phyloP scores from a whole-genome alignment of 2,888 invertebrate species.

The Allacma fusca region DNA sequence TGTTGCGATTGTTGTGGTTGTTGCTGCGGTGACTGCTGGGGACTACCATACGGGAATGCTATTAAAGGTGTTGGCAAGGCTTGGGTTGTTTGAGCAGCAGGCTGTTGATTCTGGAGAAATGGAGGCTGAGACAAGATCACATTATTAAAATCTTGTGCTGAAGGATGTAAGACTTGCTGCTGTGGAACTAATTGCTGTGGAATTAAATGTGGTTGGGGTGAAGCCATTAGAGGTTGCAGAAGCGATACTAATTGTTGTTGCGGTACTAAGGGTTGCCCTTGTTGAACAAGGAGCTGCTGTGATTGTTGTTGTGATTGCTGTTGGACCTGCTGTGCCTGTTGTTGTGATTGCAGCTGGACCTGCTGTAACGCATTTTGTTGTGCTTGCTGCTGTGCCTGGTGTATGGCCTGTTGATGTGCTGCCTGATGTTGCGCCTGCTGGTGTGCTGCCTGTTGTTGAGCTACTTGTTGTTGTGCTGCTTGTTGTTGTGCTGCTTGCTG shows the following conservation, averaged over 20 bases:
- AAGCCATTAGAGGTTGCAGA: constrained; percentile 42
- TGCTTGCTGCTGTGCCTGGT: constrained; percentile 59
- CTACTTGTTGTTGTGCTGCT: constrained; percentile 22
- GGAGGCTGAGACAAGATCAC: constrained; percentile 25
- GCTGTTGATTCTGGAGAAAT: neutral
- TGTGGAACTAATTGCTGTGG: constrained; percentile 17
- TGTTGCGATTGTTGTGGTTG: constrained; percentile 32
- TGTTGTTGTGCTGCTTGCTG: too few species aligned
- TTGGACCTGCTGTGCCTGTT: constrained; percentile 48
- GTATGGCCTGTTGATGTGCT: constrained; percentile 61
- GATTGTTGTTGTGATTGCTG: constrained; percentile 48
- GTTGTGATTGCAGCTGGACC: constrained; percentile 46
- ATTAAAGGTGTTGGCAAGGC: neutral
- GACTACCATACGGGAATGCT: neutral
- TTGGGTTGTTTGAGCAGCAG: neutral
- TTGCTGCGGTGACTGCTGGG: neutral
- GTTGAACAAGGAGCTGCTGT: constrained; percentile 50
- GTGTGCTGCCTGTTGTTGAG: constrained; percentile 52
- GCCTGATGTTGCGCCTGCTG: constrained; percentile 62
- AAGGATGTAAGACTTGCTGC: constrained; percentile 46
- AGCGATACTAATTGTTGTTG: constrained; percentile 31
- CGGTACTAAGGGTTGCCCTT: constrained; percentile 35
- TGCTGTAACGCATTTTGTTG: constrained; percentile 37
- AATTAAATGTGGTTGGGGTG: constrained; percentile 36
- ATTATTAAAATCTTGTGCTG: constrained; percentile 31